These are phyloP conservation scores for Girardinus metallicus DNA, from an alignment of 2,797 vertebrate genomes.

Conservation along the genomic window DNA sequence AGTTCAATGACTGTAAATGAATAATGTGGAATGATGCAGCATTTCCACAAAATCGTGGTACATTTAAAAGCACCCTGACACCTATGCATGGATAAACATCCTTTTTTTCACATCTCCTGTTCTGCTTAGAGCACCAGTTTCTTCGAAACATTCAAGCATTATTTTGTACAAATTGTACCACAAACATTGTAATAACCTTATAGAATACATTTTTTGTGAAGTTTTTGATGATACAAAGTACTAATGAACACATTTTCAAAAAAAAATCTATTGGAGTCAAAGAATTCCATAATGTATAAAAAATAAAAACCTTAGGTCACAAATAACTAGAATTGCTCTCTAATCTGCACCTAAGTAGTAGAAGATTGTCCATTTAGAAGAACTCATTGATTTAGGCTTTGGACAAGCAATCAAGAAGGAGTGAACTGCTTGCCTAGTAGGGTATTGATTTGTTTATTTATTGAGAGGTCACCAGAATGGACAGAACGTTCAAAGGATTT, in stretches of 20 bases:
- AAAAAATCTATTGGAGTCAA: not conserved
- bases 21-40: conserved; percentile 1
- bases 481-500: conserved; percentile 53
- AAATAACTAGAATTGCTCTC: not conserved
- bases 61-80: not conserved
- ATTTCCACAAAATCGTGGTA: conserved; percentile 23
- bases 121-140: not conserved
- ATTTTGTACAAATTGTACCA: not conserved
- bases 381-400: conserved; percentile 51
- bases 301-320: not conserved
- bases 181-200: not conserved
- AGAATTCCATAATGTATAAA: not conserved
- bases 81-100: not conserved
- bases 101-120: not conserved
- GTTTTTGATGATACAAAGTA: not conserved
- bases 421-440: conserved; percentile 43
- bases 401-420: conserved; percentile 51
- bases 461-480: conserved; percentile 33
- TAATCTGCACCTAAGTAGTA: not conserved
- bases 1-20: conserved; percentile 25
- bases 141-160: not conserved
- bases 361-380: conserved; percentile 21
- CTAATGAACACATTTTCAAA: not conserved
- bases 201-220: not conserved
- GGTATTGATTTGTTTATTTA: conserved; percentile 51